A percentile compares a stretch with the other conserved stretches of the same genome.
Conservation (phyloP, 2,797 vertebrate species). For the Pristis pectinata region DNA sequence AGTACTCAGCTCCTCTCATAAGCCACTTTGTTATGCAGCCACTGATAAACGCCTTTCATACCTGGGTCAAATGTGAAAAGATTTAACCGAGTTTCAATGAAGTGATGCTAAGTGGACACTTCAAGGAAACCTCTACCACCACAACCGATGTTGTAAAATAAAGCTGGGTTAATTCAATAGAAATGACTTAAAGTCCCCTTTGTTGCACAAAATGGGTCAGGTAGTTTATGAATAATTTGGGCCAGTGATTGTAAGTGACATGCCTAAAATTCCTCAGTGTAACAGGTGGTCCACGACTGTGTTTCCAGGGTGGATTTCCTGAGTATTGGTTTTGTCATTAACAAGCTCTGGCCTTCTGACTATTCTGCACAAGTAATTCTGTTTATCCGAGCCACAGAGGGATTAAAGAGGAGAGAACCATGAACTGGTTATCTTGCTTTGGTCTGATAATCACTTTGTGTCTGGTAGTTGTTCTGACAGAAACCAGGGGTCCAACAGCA, state of each 20-base stretch:
- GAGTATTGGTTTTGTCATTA: not conserved
- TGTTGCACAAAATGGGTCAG: not conserved
- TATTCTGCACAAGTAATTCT: conserved; percentile 3
- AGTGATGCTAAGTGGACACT: not conserved
- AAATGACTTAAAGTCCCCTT: not conserved
- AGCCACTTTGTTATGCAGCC: not conserved
- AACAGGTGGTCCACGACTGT: not conserved
- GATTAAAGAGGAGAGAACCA: not conserved
- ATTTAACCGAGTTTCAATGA: not conserved
- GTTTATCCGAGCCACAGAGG: not conserved
- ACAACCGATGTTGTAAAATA: not conserved
- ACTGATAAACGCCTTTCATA: not conserved
- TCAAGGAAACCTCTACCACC: not conserved
- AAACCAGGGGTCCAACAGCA: not conserved
- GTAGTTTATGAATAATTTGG: not conserved
- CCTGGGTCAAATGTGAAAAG: not conserved
- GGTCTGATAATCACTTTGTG: conserved; percentile 19
- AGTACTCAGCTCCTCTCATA: not conserved
- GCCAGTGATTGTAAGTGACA: no score
- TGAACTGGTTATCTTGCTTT: conserved; percentile 13
- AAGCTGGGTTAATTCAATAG: not conserved
- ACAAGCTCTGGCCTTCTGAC: not conserved
- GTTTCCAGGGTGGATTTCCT: not conserved
- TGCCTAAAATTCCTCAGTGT: not conserved
- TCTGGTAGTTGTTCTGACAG: not conserved